phyloP scores from a whole-genome alignment of 2,888 invertebrate species.

The Dascillus cervinus region DNA sequence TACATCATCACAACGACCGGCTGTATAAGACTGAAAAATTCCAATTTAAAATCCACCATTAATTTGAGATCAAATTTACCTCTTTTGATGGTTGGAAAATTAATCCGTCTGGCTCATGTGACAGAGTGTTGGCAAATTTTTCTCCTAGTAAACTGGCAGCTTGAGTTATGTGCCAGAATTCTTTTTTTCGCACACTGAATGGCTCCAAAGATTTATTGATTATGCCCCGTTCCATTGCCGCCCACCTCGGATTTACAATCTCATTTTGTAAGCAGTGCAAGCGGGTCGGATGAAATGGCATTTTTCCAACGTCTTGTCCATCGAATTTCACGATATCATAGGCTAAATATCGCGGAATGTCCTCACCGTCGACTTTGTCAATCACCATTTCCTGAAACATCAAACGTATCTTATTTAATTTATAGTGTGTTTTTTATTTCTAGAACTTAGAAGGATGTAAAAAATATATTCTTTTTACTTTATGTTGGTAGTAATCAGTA shows the following conservation, averaged over 20 bases:
- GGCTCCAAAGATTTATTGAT: slow-evolving; percentile 75
- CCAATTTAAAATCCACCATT: neutral
- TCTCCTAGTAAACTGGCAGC: slow-evolving; percentile 66
- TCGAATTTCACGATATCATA: slow-evolving; percentile 90
- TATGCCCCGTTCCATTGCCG: slow-evolving; percentile 68
- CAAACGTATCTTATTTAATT: no score
- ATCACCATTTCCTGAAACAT: slow-evolving; percentile 88
- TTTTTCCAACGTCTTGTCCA: slow-evolving; percentile 66
- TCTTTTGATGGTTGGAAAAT: slow-evolving; percentile 92
- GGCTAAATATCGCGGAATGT: slow-evolving; percentile 82
- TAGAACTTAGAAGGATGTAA: no score
- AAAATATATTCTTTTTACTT: no score
- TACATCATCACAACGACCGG: slow-evolving; percentile 76
- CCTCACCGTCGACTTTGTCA: slow-evolving; percentile 68
- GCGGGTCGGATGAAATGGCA: slow-evolving; percentile 68
- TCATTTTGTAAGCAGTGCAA: slow-evolving; percentile 68
- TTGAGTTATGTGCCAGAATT: slow-evolving; percentile 80
- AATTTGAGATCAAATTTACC: no score
- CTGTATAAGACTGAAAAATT: slow-evolving; percentile 62
- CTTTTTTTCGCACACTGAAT: slow-evolving; percentile 84
- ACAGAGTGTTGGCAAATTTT: slow-evolving; percentile 75
- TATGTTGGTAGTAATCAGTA: no score
- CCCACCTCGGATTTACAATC: slow-evolving; percentile 61
- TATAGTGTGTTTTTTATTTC: no score
- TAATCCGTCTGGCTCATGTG: slow-evolving; percentile 95